Conservation (phyloP, 2,888 invertebrate genomes). For the Synergus gifuensis region DNA sequence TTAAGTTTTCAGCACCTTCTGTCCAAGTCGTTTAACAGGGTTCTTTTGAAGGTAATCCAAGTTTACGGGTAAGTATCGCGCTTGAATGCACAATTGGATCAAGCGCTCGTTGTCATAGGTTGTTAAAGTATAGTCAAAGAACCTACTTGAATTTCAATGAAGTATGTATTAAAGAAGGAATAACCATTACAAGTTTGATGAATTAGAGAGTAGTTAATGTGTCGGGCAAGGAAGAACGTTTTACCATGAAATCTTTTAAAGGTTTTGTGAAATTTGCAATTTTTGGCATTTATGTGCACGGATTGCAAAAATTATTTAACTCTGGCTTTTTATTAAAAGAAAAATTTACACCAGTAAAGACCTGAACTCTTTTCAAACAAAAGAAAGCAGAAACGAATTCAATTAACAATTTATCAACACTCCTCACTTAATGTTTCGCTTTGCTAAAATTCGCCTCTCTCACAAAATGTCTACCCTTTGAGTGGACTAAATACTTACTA, state of each 20-base stretch:
- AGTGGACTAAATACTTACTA: constrained; percentile 28
- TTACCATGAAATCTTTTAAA: no score
- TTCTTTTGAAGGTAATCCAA: constrained; percentile 33
- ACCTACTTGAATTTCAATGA: constrained; percentile 31
- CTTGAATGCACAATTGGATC: constrained; percentile 33
- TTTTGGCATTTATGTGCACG: no score
- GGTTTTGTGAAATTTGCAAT: no score
- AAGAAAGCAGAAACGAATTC: background rate
- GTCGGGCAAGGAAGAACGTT: no score
- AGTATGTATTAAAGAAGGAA: background rate
- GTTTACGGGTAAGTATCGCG: constrained; percentile 34
- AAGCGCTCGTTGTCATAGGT: constrained; percentile 24
- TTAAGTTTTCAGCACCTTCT: constrained; percentile 21
- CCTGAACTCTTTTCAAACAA: background rate
- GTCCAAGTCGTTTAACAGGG: constrained; percentile 14
- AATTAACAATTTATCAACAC: constrained; percentile 2
- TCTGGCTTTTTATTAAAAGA: no score
- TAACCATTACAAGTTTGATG: background rate
- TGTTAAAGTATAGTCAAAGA: constrained; percentile 22
- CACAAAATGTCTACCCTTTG: constrained; percentile 1
- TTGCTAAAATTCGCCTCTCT: background rate
- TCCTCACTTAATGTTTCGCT: background rate
- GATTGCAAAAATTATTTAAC: no score
- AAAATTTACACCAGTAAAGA: no score
- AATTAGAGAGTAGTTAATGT: background rate